A percentile compares a stretch with the other conserved stretches of the same genome.
Conservation (phyloP, 2,888 invertebrate genomes). For the Tyria jacobaeae region DNA sequence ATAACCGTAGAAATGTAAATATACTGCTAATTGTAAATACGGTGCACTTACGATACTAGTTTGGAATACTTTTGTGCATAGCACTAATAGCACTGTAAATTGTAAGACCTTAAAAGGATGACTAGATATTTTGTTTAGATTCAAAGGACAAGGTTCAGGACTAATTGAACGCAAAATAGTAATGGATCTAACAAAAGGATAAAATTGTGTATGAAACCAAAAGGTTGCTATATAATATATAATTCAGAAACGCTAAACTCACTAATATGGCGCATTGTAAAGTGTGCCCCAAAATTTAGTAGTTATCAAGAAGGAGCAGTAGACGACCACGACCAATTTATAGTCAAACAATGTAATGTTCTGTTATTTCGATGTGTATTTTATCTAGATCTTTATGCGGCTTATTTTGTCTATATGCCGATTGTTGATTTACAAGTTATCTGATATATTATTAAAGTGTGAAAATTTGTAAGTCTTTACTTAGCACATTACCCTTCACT, state of each 20-base stretch:
- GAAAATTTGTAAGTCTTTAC: background rate
- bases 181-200: slow-evolving; percentile 10
- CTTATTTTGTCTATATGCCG: slow-evolving; percentile 15
- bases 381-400: slow-evolving; percentile 9
- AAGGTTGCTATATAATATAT: background rate
- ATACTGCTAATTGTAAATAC: slow-evolving; percentile 31
- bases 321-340: slow-evolving; percentile 40
- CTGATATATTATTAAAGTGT: background rate
- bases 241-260: slow-evolving; percentile 13
- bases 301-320: slow-evolving; percentile 17
- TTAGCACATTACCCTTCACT: background rate
- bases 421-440: slow-evolving; percentile 11
- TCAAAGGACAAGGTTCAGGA: slow-evolving; percentile 18
- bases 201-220: slow-evolving; percentile 1
- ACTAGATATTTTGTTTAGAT: slow-evolving; percentile 25
- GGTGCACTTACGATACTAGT: slow-evolving; percentile 26
- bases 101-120: slow-evolving; percentile 4
- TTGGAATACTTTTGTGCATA: slow-evolving; percentile 33
- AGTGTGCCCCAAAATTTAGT: slow-evolving; percentile 2
- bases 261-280: slow-evolving; percentile 11
- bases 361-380: slow-evolving; percentile 5
- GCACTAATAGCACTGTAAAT: slow-evolving; percentile 33
- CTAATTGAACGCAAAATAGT: slow-evolving; percentile 18
- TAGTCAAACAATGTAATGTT: slow-evolving; percentile 24
- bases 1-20: slow-evolving; percentile 20